Percentiles rank a stretch among this genome's conserved stretches.
phyloP scores from a whole-genome alignment of 2,113 vertebrate genomes.

The Gymnogyps californianus region DNA sequence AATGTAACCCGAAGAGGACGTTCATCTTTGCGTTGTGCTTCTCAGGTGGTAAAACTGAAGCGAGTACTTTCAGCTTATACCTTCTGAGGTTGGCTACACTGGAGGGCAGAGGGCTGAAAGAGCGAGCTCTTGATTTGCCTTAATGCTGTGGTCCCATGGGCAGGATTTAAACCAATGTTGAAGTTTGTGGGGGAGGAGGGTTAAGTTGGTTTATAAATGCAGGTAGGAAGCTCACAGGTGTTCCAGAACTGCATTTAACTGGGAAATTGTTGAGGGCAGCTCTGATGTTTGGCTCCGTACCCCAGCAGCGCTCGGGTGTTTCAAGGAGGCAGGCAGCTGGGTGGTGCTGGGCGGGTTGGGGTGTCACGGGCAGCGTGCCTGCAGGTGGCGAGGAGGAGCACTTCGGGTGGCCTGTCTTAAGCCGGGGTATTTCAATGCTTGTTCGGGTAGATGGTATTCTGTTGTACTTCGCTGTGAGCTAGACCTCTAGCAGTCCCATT shows the following conservation, averaged over 20 bases:
- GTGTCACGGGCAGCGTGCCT: fast-evolving
- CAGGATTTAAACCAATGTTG: neutral
- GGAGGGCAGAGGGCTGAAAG: neutral
- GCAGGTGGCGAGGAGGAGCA: fast-evolving
- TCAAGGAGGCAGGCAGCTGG: no score
- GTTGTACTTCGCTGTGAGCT: neutral
- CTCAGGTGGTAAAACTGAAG: neutral
- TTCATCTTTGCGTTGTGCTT: neutral
- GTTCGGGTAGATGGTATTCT: neutral
- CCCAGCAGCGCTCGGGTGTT: fast-evolving
- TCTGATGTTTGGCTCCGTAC: neutral
- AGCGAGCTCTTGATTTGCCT: neutral
- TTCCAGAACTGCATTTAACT: neutral
- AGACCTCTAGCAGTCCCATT: neutral
- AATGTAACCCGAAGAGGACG: neutral
- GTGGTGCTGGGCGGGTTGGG: neutral
- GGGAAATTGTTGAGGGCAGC: neutral
- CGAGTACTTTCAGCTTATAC: fast-evolving
- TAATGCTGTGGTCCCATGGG: fast-evolving
- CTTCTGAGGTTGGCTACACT: neutral
- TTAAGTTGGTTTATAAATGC: neutral
- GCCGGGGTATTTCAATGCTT: neutral
- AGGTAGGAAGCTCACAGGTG: neutral
- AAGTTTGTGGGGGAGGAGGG: neutral
- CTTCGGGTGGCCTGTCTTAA: neutral